Base-by-base conservation (phyloP, 2,888 invertebrate species). In the Sinotaia quadrata region DNA sequence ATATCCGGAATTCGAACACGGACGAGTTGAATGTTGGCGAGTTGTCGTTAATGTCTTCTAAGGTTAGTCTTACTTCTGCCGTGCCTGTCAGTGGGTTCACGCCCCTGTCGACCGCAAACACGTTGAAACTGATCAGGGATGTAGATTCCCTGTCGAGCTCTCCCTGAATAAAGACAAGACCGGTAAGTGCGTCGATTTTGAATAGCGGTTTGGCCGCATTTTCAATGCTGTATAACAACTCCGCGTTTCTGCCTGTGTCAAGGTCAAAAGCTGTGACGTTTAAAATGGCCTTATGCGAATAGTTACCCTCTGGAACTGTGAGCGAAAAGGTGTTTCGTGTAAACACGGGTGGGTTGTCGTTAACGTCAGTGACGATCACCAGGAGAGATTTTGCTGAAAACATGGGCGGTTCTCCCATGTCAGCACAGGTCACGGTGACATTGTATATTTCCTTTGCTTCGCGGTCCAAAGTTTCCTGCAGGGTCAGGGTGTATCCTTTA, bases 291-390 rank as follows among this genome's bases (percentile, higher is more conserved):
- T 68, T 59, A 8, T 65, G 51, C 12, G 52, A 59, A 36, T 70
- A 70, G 41, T 61, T 67, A 24, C 73, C 73, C 27, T 72, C 72
- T 18, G 37, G 56, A 4, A 72, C 49, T 1, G 54, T 70, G 52
- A 60, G 67, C 4, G 63, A 56, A 36, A 65, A 73, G 7, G 49
- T 29, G 15, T 51, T 21, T 57, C 68, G 70, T 4, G 61, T 63
- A 71, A 83, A 81, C 10, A 65, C 68, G 2, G 84, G 84, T 7
- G 73, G 69, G 68, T 81, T 79, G 67, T 84, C 84, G 72, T 84
- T 84, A 56, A 73, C 51, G 63, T 84, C 84, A 5, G 69, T 41
- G 10, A 84, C 75, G 18, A 65, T 75, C 0, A 84, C 70, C 21
- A 72, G 61, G 44, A 84, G 79, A 7, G 80, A 79, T 2, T 80